Conservation (phyloP, 2,797 vertebrate species). For the Halcyon leucocephala region DNA sequence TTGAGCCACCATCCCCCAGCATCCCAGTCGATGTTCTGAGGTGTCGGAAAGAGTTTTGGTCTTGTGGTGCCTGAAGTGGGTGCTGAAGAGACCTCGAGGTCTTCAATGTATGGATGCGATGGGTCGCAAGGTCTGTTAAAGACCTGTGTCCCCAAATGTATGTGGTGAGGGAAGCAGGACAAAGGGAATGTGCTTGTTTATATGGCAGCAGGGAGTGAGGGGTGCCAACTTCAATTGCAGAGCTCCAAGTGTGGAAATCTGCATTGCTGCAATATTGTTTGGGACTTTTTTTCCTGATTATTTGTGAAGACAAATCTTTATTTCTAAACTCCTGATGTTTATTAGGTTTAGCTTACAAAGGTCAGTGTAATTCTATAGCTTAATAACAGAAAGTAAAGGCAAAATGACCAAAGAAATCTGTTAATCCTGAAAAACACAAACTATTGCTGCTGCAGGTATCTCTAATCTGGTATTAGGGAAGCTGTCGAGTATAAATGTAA, state of each 20-base stretch:
- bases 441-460: neutral
- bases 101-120: fast-evolving
- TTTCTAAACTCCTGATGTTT: neutral
- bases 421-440: neutral
- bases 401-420: neutral
- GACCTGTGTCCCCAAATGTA: neutral
- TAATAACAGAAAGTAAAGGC: neutral
- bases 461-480: neutral
- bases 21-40: fast-evolving
- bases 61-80: no score
- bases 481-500: neutral
- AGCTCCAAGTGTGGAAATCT: neutral
- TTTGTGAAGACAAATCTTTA: neutral
- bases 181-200: neutral
- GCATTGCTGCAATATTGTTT: neutral
- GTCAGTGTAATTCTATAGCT: neutral
- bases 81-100: neutral
- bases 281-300: neutral
- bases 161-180: neutral
- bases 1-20: neutral
- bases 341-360: neutral
- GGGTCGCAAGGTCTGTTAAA: neutral
- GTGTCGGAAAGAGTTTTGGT: neutral
- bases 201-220: neutral
- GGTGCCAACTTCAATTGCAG: neutral